Base-by-base conservation (phyloP, 2,888 invertebrate genomes). In the Hirtodrosophila confusa region DNA sequence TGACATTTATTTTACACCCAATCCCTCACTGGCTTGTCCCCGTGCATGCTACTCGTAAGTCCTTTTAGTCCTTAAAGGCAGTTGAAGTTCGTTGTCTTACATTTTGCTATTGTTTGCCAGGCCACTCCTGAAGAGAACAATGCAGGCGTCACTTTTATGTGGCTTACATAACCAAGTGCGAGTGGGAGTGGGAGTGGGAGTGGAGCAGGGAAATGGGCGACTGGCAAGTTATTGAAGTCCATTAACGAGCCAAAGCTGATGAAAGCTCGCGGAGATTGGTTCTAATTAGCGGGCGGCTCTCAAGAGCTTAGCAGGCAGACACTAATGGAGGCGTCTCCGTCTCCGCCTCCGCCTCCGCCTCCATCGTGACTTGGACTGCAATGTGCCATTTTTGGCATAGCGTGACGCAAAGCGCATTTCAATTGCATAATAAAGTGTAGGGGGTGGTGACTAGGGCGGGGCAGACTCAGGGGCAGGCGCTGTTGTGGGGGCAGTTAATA, bases 341-440 rank as follows among this genome's bases (percentile, higher is more conserved):
- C 40, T 33, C 50, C 50, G 6, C 40, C 6, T 3, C 31, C 31
- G 7, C 7, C 31, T 33, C 31, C 23, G 17, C 17, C 17, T 17
- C 17, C 9, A 7, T 8, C 35, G 8, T 31, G 17, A 10, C 35
- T 37, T 43, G 27, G 17, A n/a, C 35, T 63, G 62, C 58, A 56
- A 48, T 75, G 76, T 82, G 82, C 69, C 69, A 88, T 70, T 83
- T 88, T 78, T 86, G 78, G 65, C 88, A 74, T 63, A 61, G 62
- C 45, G 24, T 69, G 78, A 60, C 31, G 53, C 65, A 48, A 53
- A 64, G 71, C 62, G 76, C 76, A 82, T 57, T 45, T 44, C 58
- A 75, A 66, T 79, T 82, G 84, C 88, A 82, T 79, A 79, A 74
- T 67, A 56, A 60, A 51, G 23, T 29, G 11, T 7, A n/a, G 10